phyloP scores from a whole-genome alignment of 2,888 invertebrate species.

The Euphydryas editha region DNA sequence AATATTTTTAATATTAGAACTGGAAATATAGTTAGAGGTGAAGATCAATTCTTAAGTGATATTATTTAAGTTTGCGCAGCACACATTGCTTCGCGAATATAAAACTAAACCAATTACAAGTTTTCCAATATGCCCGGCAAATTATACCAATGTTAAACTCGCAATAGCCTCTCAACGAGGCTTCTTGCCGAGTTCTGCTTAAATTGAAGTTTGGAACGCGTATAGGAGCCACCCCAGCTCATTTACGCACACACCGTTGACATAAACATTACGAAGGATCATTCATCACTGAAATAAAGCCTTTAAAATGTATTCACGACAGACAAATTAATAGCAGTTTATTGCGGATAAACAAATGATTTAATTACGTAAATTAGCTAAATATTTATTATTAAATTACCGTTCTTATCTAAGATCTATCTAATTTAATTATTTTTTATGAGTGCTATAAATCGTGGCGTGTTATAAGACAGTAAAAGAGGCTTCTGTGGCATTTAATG shows the following conservation, averaged over 20 bases:
- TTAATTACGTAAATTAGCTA: constrained; percentile 5
- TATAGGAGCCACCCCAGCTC: constrained; percentile 43
- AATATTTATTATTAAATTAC: neutral
- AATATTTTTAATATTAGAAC: constrained; percentile 5
- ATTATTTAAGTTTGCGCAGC: constrained; percentile 66
- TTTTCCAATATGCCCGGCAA: constrained; percentile 77
- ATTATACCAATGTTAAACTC: constrained; percentile 75
- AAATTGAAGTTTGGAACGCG: constrained; percentile 61
- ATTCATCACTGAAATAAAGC: constrained; percentile 11
- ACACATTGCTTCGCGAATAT: constrained; percentile 69
- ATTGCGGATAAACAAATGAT: neutral
- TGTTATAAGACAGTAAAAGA: constrained; percentile 63
- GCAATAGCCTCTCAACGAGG: constrained; percentile 63
- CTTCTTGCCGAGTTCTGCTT: constrained; percentile 60
- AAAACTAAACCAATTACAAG: constrained; percentile 81
- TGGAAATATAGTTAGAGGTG: constrained; percentile 21
- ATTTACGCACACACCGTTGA: constrained; percentile 32
- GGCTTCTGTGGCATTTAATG: constrained; percentile 58
- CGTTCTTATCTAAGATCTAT: constrained; percentile 1
- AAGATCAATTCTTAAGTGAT: constrained; percentile 60
- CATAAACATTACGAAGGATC: constrained; percentile 18
- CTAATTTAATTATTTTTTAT: neutral
- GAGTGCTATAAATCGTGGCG: constrained; percentile 38
- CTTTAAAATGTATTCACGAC: neutral
- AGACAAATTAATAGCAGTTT: neutral